Evolutionary conservation across 2,888 invertebrate species (phyloP), one percentile per base, ranked within the genome.

Genomic region (Brachyptera risi): DNA sequence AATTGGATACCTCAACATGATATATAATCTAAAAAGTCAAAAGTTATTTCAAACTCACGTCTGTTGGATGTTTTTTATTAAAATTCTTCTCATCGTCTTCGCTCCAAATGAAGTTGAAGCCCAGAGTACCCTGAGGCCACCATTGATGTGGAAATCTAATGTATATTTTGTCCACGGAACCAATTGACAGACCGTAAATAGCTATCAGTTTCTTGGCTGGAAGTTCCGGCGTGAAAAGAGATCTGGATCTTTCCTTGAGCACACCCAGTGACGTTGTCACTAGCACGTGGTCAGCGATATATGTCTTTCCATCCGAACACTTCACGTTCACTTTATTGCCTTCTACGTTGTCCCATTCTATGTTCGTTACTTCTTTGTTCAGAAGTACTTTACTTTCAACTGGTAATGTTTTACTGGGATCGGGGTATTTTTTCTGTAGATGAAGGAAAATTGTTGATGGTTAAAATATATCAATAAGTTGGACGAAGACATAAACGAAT

Each of bases 231-330:
- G 72, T 68, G 68, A 87, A 87, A 24, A 85, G 64, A 0, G 71
- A 71, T 7, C 73, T 65, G 60, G 81, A 73, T 59, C 79, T 74
- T 21, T 79, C 79, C 69, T 88, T 88, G 15, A 90, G 73, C 0
- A 86, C 86, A 0, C 88, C 90, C 0, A 90, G 71, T 0, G 89
- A 85, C 0, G 82, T 76, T 0, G 90, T 89, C 0, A 87, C 75
- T 26, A 90, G 81, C 1, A 86, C 84, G 68, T 83, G 83, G 67
- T 83, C 81, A 0, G 85, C 84, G 21, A 68, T 71, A 65, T 79
- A 84, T 0, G 68, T 65, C 1, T 75, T 69, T 0, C 83, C 84
- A 68, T 84, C 83, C 19, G 71, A 70, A 66, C 81, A 82, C 0
- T 68, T 68, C 0, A 84, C 78, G 21, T 67, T 67, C 0, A 80